Conservation (phyloP, 1,140 invertebrate species). For the Hyposmocoma kahamanoa region DNA sequence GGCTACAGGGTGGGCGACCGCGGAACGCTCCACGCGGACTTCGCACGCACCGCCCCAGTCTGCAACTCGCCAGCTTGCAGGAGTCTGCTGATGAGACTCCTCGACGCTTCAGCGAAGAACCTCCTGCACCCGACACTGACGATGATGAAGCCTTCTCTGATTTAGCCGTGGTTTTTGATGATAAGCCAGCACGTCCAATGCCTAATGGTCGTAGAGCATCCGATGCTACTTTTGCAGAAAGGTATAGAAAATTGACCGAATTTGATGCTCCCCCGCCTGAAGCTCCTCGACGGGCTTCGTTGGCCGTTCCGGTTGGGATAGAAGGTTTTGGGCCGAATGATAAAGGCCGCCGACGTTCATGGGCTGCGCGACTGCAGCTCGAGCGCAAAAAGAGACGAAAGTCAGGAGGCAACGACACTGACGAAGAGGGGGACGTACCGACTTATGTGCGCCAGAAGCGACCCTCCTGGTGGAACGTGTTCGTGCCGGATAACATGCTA, state of each 20-base stretch:
- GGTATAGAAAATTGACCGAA: constrained; percentile 60
- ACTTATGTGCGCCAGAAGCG: constrained; percentile 80
- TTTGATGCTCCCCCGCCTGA: constrained; percentile 71
- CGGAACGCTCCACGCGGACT: constrained; percentile 40
- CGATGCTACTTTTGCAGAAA: constrained; percentile 56
- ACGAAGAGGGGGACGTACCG: constrained; percentile 72
- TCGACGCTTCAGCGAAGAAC: constrained; percentile 60
- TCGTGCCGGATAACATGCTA: constrained; percentile 81
- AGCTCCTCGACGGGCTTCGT: constrained; percentile 79
- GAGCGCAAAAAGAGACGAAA: constrained; percentile 67
- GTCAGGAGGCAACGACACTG: constrained; percentile 65
- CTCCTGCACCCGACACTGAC: constrained; percentile 46
- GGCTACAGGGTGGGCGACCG: constrained; percentile 44
- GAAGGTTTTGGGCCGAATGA: constrained; percentile 72
- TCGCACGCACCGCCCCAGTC: constrained; percentile 50
- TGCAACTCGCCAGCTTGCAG: constrained; percentile 56
- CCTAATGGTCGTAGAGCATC: constrained; percentile 55
- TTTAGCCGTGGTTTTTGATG: constrained; percentile 29
- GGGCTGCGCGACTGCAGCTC: constrained; percentile 64
- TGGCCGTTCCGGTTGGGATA: constrained; percentile 77
- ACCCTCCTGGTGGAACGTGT: constrained; percentile 90
- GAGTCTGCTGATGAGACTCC: constrained; percentile 50
- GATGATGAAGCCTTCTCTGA: constrained; percentile 67
- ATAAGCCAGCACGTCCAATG: constrained; percentile 34
- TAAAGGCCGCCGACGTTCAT: constrained; percentile 77